Evolutionary conservation across 2,797 vertebrate species (phyloP), one percentile per base, ranked within the genome.

Genomic region (Enteromius fasciolatus): DNA sequence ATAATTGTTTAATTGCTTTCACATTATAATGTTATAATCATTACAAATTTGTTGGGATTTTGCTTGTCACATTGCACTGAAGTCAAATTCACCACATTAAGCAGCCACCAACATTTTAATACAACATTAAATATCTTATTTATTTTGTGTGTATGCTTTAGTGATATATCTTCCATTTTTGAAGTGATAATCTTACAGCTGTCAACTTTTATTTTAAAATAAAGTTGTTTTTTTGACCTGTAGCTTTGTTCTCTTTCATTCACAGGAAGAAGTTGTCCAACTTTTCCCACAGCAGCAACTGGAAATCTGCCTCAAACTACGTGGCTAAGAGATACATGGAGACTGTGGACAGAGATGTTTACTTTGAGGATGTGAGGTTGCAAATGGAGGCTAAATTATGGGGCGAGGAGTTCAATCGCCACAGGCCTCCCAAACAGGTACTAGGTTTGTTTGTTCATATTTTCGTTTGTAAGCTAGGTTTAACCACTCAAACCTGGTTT

Each of bases 381-480:
- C 98, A 99, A 88, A 99, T 98, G 97, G 98, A 98, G 86, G 98
- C 98, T 82, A 99, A 99, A 85, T 95, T 99, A 70, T 99, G 98
- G 98, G 98, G 98, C 18, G 97, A 99, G 76, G 98, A 99, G 76
- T 99, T 96, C 89, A 99, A 97, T 86, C 92, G 98, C 0, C 98
- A 99, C 91, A 95, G 94, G 33, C 98, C 98, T 80, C 98, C 98
- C 0, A 99, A 99, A 87, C 97, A 99, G 97, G 98, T 99, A 78
- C 25, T 4, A 25, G 41, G 14, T 23, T 25, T 17, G 15, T 48
- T 72, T 50, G 10, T 57, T 14, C 15, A 20, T 17, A 36, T 8
- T 17, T 31, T 41, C 8, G 2, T 9, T 1, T 67, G 48, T 2
- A 25, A 39, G 23, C 10, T 3, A 64, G 28, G 28, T 15, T 78